Evolutionary conservation across 2,113 vertebrate species (phyloP).

Genomic region (Nesogale talazaci): DNA sequence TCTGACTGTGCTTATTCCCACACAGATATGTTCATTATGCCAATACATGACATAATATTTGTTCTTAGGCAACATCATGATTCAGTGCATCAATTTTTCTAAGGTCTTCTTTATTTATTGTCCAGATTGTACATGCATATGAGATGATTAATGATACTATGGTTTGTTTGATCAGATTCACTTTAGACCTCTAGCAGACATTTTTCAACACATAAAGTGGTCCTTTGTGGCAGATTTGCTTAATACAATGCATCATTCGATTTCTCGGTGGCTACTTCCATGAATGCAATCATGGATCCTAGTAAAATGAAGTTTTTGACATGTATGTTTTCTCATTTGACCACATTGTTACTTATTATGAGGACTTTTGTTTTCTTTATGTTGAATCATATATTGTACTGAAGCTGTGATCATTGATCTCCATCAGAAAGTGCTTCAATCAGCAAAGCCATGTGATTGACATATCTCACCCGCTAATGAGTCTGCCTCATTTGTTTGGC

Average conservation of each 20-base stretch:
- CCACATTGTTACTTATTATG: not conserved
- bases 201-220: no score
- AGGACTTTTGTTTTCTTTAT: not conserved
- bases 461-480: not conserved
- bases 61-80: no score
- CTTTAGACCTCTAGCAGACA: no score
- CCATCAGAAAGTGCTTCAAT: not conserved
- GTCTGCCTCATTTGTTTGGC: not conserved
- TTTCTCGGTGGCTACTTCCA: not conserved
- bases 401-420: not conserved
- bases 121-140: no score
- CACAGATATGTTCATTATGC: no score
- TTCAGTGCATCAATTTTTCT: no score
- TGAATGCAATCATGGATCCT: not conserved
- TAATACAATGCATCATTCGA: not conserved
- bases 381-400: not conserved
- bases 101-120: no score
- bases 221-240: not conserved
- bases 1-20: no score
- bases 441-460: not conserved
- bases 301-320: not conserved
- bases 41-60: no score
- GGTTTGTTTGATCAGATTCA: no score
- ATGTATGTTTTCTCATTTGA: not conserved
- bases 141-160: no score